A percentile compares a stretch with the other conserved stretches of the same genome.
phyloP scores from a whole-genome alignment of 2,797 vertebrate genomes.

The Sebastes dallii region DNA sequence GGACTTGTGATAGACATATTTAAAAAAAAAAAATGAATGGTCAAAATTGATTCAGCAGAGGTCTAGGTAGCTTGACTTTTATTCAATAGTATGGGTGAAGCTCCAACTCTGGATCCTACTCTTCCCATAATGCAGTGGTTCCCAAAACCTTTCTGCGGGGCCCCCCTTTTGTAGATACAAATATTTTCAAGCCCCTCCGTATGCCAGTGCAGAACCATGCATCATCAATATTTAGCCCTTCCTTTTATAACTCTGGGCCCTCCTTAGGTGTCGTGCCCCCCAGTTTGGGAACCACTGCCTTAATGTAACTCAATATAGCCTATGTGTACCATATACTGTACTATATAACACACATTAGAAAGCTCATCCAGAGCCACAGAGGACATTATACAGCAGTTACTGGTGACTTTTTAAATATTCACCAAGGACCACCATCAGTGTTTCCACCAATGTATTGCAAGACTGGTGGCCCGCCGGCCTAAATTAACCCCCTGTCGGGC shows the following conservation, averaged over 20 bases:
- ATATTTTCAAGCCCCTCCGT: no score
- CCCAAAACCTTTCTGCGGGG: no score
- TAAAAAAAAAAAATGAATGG: neutral
- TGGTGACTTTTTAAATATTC: neutral
- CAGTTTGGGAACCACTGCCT: neutral
- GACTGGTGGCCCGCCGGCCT: no score
- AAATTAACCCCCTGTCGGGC: no score
- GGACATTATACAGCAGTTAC: neutral
- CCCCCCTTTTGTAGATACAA: no score
- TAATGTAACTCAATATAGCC: neutral
- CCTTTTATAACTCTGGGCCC: no score
- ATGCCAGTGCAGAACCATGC: no score
- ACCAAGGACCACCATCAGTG: no score
- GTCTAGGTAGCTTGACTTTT: neutral
- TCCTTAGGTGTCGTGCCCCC: no score
- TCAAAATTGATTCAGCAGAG: neutral
- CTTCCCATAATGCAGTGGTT: neutral
- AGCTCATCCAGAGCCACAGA: no score
- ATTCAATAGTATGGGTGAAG: neutral
- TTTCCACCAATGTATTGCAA: no score
- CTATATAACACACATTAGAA: neutral
- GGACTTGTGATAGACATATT: neutral
- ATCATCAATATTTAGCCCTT: no score
- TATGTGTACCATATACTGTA: neutral
- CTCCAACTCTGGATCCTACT: neutral